phyloP scores from a whole-genome alignment of 2,113 vertebrate genomes.

The Progne subis region DNA sequence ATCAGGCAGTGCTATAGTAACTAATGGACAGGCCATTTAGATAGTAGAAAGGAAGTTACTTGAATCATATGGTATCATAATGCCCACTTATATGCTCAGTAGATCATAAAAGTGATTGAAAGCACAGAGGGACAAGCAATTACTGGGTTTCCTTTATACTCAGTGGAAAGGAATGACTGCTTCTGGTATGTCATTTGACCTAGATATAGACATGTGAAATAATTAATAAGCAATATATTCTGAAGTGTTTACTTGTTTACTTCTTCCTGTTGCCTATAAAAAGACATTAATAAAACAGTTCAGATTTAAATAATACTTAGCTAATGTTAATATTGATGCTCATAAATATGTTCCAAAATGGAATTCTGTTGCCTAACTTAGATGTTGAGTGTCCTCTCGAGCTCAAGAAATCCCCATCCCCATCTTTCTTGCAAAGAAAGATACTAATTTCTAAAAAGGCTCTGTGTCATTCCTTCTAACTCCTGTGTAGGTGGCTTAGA shows the following conservation, averaged over 20 bases:
- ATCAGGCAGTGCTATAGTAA: background rate
- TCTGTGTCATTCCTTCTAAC: background rate
- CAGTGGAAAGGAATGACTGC: background rate
- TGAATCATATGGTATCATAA: background rate
- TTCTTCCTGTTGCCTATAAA: background rate
- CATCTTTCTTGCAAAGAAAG: background rate
- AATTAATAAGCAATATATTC: background rate
- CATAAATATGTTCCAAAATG: background rate
- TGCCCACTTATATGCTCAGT: background rate
- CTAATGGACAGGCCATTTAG: background rate
- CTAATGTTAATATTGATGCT: background rate
- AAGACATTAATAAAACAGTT: background rate
- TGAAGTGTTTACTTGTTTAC: background rate
- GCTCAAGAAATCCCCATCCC: background rate
- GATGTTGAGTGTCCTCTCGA: background rate
- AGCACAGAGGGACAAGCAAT: background rate
- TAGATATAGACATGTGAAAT: background rate
- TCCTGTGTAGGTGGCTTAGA: background rate
- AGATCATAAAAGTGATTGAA: constrained; percentile 17
- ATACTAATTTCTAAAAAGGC: rapidly evolving
- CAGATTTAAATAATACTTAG: background rate
- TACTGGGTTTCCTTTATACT: background rate
- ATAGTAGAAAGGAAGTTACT: background rate
- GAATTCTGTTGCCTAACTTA: background rate
- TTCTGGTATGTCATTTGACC: background rate